Evolutionary conservation across 1,140 invertebrate genomes (phyloP), one percentile per base, ranked within the genome.

Genomic region (Heterodera carotae): DNA sequence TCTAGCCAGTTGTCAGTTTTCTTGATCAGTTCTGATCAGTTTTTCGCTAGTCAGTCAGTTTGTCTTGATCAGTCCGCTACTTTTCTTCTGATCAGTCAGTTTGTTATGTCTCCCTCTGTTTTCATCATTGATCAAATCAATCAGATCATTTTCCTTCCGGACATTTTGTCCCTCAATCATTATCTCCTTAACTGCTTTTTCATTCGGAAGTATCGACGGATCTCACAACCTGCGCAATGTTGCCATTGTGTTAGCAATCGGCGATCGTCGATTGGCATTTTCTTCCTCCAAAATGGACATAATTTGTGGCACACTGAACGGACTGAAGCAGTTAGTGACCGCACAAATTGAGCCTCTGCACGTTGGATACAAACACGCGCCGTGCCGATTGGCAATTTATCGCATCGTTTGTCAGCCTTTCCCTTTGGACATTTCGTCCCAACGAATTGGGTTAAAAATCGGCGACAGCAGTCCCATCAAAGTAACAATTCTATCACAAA

Each of bases 331-430:
- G 22, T 33, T 29, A 2, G 33, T 33, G 12, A 29, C 8, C 8
- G 8, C 62, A 15, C 10, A 53, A 53, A 12, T 53, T 53, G 71
- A 74, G 62, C 56, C 71, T 60, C 31, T 74, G 7, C 71, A 74
- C 39, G 25, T 43, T 5, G 71, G 43, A 12, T 74, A 74, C 36
- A 12, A 25, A 29, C 71, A 74, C n/a, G 71, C 71, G 25, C 71
- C 71, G 27, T 74, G 71, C 27, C 48, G 71, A 18, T 22, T 74
- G 33, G 71, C 39, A 27, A 29, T 74, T 15, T 53, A 53, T 33
- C n/a, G 71, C 59, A 53, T 74, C 25, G 33, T 74, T 59, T 74
- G 71, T 25, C 25, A 33, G 1, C 33, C 62, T n/a, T 56, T 64
- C 25, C 62, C 33, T 5, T 27, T 18, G 2, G 2, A 27, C 2